Conservation (phyloP, 2,113 vertebrate genomes). For the Meriones unguiculatus region DNA sequence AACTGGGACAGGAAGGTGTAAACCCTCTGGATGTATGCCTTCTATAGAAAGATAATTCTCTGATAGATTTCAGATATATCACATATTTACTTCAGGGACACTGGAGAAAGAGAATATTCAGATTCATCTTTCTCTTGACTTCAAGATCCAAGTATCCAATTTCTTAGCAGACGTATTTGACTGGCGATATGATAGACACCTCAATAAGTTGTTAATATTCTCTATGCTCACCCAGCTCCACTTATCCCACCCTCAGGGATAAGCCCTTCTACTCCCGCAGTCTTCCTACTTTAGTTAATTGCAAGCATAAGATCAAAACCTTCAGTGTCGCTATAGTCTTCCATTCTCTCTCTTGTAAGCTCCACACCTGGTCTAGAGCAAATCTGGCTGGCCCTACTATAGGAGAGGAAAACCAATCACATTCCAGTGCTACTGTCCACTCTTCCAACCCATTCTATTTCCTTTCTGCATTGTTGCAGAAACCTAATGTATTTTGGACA, state of each 20-base stretch:
- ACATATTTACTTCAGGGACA: background rate
- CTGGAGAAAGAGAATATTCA: constrained; percentile 50
- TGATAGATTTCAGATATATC: constrained; percentile 40
- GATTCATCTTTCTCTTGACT: constrained; percentile 30
- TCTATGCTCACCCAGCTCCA: too few relatives aligned
- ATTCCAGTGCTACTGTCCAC: background rate
- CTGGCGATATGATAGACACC: background rate
- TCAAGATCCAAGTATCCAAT: background rate
- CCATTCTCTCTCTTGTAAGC: background rate
- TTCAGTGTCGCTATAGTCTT: background rate
- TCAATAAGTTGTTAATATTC: constrained; percentile 34
- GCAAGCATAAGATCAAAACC: constrained; percentile 3
- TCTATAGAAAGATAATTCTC: constrained; percentile 60
- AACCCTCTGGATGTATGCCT: constrained; percentile 16
- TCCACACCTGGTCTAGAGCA: background rate
- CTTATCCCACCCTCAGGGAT: background rate
- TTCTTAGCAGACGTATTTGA: constrained; percentile 22
- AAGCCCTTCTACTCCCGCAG: background rate
- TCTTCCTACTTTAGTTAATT: background rate
- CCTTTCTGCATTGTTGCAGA: background rate
- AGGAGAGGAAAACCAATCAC: background rate
- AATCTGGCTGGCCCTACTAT: background rate
- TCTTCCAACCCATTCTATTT: background rate
- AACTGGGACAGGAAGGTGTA: constrained; percentile 35
- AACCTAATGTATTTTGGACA: background rate